Evolutionary conservation across 2,888 invertebrate species (phyloP).

Genomic region (Chrysina gloriosa): DNA sequence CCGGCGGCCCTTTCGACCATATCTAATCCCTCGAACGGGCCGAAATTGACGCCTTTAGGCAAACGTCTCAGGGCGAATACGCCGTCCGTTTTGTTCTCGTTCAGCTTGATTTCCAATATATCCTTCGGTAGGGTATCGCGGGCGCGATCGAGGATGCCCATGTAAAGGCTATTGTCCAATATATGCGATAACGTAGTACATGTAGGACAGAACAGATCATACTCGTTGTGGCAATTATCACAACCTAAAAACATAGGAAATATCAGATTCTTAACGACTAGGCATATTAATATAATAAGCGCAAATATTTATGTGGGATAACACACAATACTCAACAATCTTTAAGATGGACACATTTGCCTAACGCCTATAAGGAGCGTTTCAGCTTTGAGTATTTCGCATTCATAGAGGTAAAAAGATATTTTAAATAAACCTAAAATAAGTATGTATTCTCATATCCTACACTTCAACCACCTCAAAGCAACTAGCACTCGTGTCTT

Average conservation of each 20-base stretch:
- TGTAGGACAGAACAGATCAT: slow-evolving; percentile 14
- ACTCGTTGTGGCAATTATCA: slow-evolving; percentile 16
- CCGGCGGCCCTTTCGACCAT: not conserved
- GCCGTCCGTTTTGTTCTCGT: slow-evolving; percentile 51
- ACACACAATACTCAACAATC: too few species aligned
- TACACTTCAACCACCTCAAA: too few species aligned
- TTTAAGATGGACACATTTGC: too few species aligned
- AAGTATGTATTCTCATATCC: too few species aligned
- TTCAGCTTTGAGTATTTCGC: too few species aligned
- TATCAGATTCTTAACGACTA: too few species aligned
- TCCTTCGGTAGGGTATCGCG: slow-evolving; percentile 50
- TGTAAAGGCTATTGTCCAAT: not conserved
- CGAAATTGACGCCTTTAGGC: slow-evolving; percentile 50
- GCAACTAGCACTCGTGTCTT: too few species aligned
- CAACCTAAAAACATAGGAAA: slow-evolving; percentile 28
- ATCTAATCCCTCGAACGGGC: slow-evolving; percentile 52
- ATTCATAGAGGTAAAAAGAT: too few species aligned
- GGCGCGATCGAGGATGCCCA: slow-evolving; percentile 43
- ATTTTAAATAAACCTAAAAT: too few species aligned
- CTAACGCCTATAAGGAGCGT: too few species aligned
- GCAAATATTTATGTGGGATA: too few species aligned
- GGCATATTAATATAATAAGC: too few species aligned
- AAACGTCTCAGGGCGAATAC: slow-evolving; percentile 49
- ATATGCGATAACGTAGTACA: slow-evolving; percentile 21
- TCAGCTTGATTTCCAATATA: slow-evolving; percentile 46